Conservation (phyloP, 2,888 invertebrate species). For the Coleophora deauratella region DNA sequence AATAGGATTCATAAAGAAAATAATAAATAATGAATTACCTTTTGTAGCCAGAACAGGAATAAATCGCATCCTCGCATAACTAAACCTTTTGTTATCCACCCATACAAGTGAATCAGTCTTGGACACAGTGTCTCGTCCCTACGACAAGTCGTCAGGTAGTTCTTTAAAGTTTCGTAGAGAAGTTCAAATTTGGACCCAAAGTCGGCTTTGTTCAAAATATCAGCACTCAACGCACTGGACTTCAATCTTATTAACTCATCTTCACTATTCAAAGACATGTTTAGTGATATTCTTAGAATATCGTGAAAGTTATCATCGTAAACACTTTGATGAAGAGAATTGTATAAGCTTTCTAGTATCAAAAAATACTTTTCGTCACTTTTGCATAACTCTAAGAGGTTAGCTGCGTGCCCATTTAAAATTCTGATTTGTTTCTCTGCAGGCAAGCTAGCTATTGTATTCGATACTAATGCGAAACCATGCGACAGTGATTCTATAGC, state of each 20-base stretch:
- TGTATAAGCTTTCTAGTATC: constrained; percentile 67
- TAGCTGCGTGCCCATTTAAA: constrained; percentile 34
- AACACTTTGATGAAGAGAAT: constrained; percentile 54
- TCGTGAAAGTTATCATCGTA: constrained; percentile 40
- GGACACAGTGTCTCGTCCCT: constrained; percentile 33
- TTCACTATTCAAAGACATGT: constrained; percentile 43
- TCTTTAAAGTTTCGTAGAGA: constrained; percentile 46
- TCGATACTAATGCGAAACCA: constrained; percentile 46
- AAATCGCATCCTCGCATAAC: constrained; percentile 49
- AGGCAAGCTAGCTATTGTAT: constrained; percentile 46
- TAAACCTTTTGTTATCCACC: constrained; percentile 56
- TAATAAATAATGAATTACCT: constrained; percentile 31
- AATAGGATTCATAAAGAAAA: too few species aligned
- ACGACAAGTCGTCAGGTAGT: constrained; percentile 25
- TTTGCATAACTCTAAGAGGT: constrained; percentile 37
- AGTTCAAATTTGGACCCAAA: constrained; percentile 49
- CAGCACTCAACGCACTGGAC: constrained; percentile 67
- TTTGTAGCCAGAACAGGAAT: constrained; percentile 56
- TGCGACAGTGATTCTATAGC: constrained; percentile 33
- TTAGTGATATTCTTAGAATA: constrained; percentile 43
- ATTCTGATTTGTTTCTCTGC: constrained; percentile 41
- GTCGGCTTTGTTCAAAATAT: constrained; percentile 74
- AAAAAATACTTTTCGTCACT: constrained; percentile 43
- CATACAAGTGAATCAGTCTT: constrained; percentile 46
- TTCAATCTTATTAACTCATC: constrained; percentile 42